Conservation (phyloP, 2,113 vertebrate genomes). For the Corythaixoides concolor region DNA sequence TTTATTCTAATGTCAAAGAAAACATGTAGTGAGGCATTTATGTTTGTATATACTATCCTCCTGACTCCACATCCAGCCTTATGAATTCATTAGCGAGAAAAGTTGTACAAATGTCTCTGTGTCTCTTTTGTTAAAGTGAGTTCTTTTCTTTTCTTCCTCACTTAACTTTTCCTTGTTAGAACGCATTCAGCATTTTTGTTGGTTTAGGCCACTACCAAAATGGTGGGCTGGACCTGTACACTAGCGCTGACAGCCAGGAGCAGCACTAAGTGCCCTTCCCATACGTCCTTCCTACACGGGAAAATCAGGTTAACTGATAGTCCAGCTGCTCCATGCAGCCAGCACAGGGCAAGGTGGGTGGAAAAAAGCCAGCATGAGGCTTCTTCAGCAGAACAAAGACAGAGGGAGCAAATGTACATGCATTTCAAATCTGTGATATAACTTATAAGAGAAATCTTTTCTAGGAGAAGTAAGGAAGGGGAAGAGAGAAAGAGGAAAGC, state of each 20-base stretch:
- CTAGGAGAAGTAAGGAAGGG: background rate
- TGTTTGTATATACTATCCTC: background rate
- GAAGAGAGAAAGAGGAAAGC: background rate
- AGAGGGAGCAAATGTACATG: background rate
- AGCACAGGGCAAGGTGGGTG: background rate
- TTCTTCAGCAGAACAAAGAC: background rate
- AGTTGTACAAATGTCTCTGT: background rate
- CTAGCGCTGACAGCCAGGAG: background rate
- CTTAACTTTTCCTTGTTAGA: background rate
- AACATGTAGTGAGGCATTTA: background rate
- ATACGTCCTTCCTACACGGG: background rate
- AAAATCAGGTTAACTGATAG: background rate
- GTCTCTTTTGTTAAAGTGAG: background rate
- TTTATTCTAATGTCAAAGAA: conserved; percentile 16
- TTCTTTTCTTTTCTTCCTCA: background rate
- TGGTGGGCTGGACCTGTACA: background rate
- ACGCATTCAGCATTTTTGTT: background rate
- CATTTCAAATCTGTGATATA: background rate
- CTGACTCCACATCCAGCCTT: background rate
- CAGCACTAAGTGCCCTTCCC: background rate
- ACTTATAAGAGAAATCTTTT: background rate
- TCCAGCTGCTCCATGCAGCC: background rate
- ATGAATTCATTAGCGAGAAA: background rate
- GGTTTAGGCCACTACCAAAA: background rate
- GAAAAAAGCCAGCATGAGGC: background rate